Base-by-base conservation (phyloP, 2,113 vertebrate genomes). In the Rhinopithecus roxellana region DNA sequence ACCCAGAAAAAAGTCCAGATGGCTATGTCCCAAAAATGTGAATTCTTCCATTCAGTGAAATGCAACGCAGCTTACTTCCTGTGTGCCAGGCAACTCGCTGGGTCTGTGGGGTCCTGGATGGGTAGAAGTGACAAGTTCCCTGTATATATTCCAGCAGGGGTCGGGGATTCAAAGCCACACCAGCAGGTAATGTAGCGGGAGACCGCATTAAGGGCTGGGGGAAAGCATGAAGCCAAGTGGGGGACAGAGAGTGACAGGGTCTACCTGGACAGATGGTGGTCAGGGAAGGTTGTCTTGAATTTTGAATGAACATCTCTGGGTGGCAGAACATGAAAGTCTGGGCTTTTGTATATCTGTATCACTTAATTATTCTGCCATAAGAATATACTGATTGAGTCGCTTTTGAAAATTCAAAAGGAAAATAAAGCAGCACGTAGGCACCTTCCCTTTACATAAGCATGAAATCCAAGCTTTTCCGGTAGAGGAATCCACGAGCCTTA, bases 31-130 rank as follows among this genome's bases (percentile, higher is more conserved):
- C 59, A 83, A 55, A 64, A 82, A 61, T 2, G 32, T 35, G 32
- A 84, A 30, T n/a, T 55, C n/a, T 80, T 89, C 67, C 64, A 40
- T 20, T 81, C 45, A 77, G 20, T 25, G 43, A 75, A 74, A 32
- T 2, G 1, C 14, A 82, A 10, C 2, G 1, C 38, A 43, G 48
- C 17, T 5, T 16, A 6, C 4, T 5, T 16, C 6, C 2, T 12
- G n/a, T 16, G 6, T 23, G 38, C 38, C 86, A 45, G 85, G 89
- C 9, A 1, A 6, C 2, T 12, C 12, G 9, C 25, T 6, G 38
- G 38, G 30, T 12, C 4, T 13, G 0, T 38, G 30, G 23, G 22
- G 17, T 14, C 10, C 23, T 5, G 9, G 32, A 22, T 18, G 50
- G 43, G 40, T 5, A 22, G 20, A 10, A 64, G 38, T 16, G 67